These are phyloP conservation scores for Rhopalosiphum maidis DNA, from an alignment of 1,140 invertebrate genomes.

Conservation along the genomic window DNA sequence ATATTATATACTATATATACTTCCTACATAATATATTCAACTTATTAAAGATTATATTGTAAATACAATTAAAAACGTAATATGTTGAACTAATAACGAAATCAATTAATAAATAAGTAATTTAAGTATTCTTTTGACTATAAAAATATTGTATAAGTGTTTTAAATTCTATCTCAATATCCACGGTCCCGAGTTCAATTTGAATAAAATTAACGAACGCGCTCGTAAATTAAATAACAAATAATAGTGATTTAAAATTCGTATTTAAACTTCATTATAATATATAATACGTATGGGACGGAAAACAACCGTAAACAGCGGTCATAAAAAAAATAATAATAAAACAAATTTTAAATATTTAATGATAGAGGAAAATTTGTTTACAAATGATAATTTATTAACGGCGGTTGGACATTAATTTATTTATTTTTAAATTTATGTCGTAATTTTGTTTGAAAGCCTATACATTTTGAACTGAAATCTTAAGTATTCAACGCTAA, in stretches of 20 bases:
- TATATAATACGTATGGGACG: background rate
- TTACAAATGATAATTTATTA: background rate
- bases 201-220: background rate
- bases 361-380: background rate
- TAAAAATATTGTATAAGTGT: background rate
- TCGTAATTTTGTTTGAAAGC: background rate
- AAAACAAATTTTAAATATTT: background rate
- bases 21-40: background rate
- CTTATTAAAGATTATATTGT: background rate
- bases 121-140: background rate
- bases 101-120: background rate
- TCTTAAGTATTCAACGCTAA: background rate
- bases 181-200: background rate
- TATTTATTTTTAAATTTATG: conserved; percentile 4
- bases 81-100: background rate
- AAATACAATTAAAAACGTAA: background rate
- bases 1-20: too few species aligned
- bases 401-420: background rate
- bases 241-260: background rate
- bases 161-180: background rate
- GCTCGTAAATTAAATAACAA: background rate
- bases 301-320: background rate
- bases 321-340: background rate
- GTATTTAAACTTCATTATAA: background rate
- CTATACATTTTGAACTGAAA: background rate